Evolutionary conservation across 2,113 vertebrate species (phyloP), one percentile per base, ranked within the genome.

Genomic region (Parus major): DNA sequence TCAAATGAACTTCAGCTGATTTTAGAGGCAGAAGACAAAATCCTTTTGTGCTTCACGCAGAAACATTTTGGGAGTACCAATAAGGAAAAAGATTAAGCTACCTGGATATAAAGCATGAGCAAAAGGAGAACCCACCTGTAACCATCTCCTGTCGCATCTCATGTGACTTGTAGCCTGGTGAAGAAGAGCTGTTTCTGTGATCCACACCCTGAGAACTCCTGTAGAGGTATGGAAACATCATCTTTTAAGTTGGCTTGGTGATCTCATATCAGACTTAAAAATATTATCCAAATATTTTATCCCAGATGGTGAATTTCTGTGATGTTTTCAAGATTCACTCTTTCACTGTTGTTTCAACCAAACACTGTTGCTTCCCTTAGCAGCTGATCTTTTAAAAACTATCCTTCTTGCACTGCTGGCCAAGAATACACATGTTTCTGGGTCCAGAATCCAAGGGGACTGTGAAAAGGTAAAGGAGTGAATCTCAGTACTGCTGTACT

Each of bases 381-480:
- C 7, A 81, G 27, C 8, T 56, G 31, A 13, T 33, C 17, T 57
- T 87, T 56, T 68, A 46, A 78, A 69, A 78, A 25, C 18, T 31
- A 20, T 49, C 8, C 9, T 59, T 81, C 15, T 61, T 82, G 19
- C 23, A 12, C 28, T 64, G 4, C 20, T 71, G 33, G 23, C 18
- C 19, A 27, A 39, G 46, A 72, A 36, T 17, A 23, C 1, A 1
- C 1, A 0, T 23, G 7, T 56, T 68, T 65, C 29, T 86, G 60
- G 22, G 10, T 36, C 25, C 36, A 76, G 29, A 49, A 73, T 41
- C 23, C 12, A 25, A 31, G 12, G 44, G 25, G 8, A 33, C 17
- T 64, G 10, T 0, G 2, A 31, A 28, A 2, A 2, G 7, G 28
- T 22, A 12, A 64, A 66, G 13, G 14, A 53, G 6, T 2, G 3